These are phyloP conservation scores for Probaryconus sp. DNA, from an alignment of 1,140 invertebrate species.

Conservation along the genomic window DNA sequence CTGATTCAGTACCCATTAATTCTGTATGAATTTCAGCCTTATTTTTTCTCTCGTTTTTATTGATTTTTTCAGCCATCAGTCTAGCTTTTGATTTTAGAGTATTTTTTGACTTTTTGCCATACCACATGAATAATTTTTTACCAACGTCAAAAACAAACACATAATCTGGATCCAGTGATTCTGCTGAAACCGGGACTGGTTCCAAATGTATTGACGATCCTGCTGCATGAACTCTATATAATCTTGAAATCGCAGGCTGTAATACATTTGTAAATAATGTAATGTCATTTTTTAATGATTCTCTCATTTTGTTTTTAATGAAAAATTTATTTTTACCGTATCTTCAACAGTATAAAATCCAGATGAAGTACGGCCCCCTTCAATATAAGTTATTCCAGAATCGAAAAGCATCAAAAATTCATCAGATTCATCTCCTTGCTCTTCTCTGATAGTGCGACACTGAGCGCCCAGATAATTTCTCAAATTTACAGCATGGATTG, in stretches of 20 bases:
- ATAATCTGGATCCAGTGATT: constrained; percentile 92
- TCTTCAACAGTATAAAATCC: constrained; percentile 99
- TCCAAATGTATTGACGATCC: constrained; percentile 95
- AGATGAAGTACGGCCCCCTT: constrained; percentile 96
- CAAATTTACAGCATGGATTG: constrained; percentile 99
- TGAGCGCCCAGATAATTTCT: constrained; percentile 96
- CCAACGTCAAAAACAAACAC: constrained; percentile 96
- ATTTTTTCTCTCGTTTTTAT: constrained; percentile 98
- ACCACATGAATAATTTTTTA: constrained; percentile 94
- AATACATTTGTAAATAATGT: constrained; percentile 52
- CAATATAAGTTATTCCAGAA: constrained; percentile 95
- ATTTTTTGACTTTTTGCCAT: constrained; percentile 94
- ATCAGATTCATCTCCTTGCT: constrained; percentile 97
- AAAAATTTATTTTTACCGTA: constrained; percentile 80
- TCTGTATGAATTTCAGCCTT: constrained; percentile 94
- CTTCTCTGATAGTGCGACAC: constrained; percentile 98
- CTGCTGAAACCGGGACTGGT: constrained; percentile 85
- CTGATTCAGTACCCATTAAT: constrained; percentile 87
- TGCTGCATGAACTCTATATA: constrained; percentile 94
- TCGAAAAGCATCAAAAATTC: constrained; percentile 97
- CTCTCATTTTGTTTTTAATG: not conserved
- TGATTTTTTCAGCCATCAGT: constrained; percentile 98
- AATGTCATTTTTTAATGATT: not conserved
- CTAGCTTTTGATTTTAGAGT: constrained; percentile 96
- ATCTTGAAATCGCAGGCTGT: constrained; percentile 87